Evolutionary conservation across 2,888 invertebrate genomes (phyloP).

Genomic region (Ormyrus pomaceus): DNA sequence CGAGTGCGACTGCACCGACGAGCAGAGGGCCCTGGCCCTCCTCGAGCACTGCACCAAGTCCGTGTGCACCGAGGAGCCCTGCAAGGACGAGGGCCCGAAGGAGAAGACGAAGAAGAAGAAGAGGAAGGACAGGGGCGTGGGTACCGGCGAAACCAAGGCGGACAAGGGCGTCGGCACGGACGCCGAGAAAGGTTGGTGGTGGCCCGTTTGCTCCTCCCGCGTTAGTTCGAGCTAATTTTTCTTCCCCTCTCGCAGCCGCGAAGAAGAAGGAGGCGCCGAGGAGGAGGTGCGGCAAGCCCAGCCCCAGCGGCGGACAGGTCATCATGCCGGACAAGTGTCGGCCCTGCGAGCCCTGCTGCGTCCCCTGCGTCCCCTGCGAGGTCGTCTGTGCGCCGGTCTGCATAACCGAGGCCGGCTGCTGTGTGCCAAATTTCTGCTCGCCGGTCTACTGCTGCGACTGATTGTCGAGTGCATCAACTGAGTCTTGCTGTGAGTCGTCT

Average conservation of each 20-base stretch:
- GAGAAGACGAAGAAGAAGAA: constrained; percentile 43
- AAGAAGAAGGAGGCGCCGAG: not conserved
- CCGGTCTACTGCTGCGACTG: constrained; percentile 6
- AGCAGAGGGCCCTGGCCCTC: constrained; percentile 12
- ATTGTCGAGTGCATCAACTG: not conserved
- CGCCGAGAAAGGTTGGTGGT: not conserved
- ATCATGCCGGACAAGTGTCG: not conserved
- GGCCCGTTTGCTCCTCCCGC: no score
- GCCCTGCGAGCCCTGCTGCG: constrained; percentile 25
- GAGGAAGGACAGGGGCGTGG: constrained; percentile 15
- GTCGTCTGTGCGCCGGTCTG: constrained; percentile 6
- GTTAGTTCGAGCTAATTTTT: no score
- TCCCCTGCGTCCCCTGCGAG: not conserved
- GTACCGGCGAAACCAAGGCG: constrained; percentile 34
- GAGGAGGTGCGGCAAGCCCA: not conserved
- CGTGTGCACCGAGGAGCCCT: not conserved
- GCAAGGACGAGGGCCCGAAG: not conserved
- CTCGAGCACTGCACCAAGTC: not conserved
- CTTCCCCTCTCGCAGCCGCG: not conserved
- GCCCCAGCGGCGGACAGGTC: constrained; percentile 24
- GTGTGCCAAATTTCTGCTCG: no score
- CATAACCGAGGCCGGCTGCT: not conserved
- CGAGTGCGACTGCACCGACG: constrained; percentile 51
- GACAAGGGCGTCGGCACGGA: constrained; percentile 23
- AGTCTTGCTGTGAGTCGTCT: no score